phyloP scores from a whole-genome alignment of 2,113 vertebrate genomes.

The Anoura caudifer region DNA sequence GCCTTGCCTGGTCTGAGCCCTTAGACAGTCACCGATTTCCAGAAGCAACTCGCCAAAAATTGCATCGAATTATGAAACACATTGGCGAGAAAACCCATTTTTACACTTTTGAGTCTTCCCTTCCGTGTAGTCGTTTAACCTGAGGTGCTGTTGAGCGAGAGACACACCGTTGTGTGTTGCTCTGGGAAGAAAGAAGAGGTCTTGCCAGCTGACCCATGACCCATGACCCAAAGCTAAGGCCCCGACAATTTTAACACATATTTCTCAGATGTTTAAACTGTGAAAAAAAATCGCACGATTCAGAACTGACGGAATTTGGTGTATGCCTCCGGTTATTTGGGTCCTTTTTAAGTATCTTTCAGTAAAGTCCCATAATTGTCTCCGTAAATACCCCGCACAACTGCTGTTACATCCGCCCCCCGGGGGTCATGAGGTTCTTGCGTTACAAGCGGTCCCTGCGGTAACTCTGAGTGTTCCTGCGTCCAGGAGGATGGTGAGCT shows the following conservation, averaged over 20 bases:
- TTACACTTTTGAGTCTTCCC: too few relatives aligned
- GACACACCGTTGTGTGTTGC: too few relatives aligned
- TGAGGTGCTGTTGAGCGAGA: background rate
- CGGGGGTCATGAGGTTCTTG: background rate
- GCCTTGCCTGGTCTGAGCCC: background rate
- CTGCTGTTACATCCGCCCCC: background rate
- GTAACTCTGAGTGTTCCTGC: background rate
- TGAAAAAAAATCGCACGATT: background rate
- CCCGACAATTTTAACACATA: background rate
- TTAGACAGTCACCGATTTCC: background rate
- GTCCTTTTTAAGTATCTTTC: background rate
- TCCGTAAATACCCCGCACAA: background rate
- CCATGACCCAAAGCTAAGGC: background rate
- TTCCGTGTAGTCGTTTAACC: background rate
- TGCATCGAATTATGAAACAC: background rate
- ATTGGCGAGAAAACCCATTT: background rate
- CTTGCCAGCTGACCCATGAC: too few relatives aligned
- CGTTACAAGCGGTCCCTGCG: background rate
- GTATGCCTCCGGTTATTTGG: background rate
- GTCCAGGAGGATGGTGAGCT: background rate
- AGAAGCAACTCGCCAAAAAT: background rate
- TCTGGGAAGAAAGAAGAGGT: background rate
- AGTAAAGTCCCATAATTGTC: background rate
- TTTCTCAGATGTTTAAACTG: background rate
- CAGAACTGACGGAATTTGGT: background rate